Base-by-base conservation (phyloP, 2,888 invertebrate species). In the Rotaria sp. region DNA sequence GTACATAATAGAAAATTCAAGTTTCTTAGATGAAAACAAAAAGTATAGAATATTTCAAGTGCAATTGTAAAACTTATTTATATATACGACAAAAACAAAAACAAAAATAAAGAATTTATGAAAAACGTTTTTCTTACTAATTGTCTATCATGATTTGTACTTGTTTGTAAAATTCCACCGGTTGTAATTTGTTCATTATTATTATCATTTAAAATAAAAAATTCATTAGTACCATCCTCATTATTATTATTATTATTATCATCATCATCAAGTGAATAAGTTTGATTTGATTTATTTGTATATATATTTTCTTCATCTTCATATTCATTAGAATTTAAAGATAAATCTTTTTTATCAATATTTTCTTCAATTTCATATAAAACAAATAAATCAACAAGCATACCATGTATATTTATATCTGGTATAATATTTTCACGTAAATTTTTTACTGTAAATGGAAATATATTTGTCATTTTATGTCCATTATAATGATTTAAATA, bases 221-320 rank as follows among this genome's bases (percentile, higher is more conserved):
- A 67, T 67, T 67, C 67, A 67, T 67, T 67, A 21, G 35, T 67
- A 35, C 35, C 67, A 67, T 67, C 67, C 67, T 80, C 80, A 80
- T 80, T 80, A 45, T 75, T 45, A 11, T 50, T 15, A 80, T 80
- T 80, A 45, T 75, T 45, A 11, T 50, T 15, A 50, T 50, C 80
- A 80, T 80, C 80, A 35, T 45, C 80, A 80, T 80, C n/a, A 11
- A 80, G 45, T 10, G 80, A 80, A 80, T 80, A 80, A 41, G 80
- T 80, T 80, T 41, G 45, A 45, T 45, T 80, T n/a, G 45, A 67
- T 35, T 35, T 67, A 67, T 18, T 67, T 35, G 67, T 38, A 35
- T 18, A 80, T 7, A 80, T 26, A 45, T 80, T 80, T 45, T 80
- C 80, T 41, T 80, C 80, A 80, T 80, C 80, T 41, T 80, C 80